phyloP scores from a whole-genome alignment of 2,797 vertebrate species.

The Helostoma temminkii region DNA sequence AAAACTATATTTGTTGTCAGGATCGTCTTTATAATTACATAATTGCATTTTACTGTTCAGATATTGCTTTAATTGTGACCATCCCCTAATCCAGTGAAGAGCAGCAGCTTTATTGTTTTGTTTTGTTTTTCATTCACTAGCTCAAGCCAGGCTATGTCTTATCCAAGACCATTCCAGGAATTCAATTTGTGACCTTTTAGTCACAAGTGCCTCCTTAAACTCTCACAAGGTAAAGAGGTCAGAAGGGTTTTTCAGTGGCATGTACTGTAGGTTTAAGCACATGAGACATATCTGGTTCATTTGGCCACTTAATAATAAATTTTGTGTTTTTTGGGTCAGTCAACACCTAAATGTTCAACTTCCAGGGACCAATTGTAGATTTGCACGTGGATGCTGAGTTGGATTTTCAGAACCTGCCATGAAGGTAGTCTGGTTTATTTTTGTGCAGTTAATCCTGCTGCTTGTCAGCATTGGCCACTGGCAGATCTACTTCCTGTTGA shows the following conservation, averaged over 20 bases:
- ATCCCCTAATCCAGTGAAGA: not conserved
- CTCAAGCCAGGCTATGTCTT: not conserved
- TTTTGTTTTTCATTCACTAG: not conserved
- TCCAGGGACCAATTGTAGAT: conserved; percentile 15
- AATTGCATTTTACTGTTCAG: not conserved
- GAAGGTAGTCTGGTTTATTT: conserved; percentile 43
- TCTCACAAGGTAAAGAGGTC: not conserved
- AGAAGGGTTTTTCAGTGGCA: not conserved
- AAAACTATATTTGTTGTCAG: not conserved
- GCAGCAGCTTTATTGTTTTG: no score
- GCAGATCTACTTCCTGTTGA: conserved; percentile 52
- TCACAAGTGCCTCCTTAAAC: not conserved
- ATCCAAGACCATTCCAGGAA: conserved; percentile 13
- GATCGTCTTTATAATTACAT: not conserved
- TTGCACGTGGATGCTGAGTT: conserved; percentile 5
- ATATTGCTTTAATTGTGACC: not conserved
- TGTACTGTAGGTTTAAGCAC: no score
- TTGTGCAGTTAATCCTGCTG: conserved; percentile 46
- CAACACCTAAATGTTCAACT: not conserved
- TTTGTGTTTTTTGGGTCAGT: not conserved
- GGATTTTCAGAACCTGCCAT: conserved; percentile 10
- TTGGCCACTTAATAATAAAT: not conserved
- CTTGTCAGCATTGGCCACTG: conserved; percentile 14
- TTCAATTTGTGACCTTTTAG: not conserved
- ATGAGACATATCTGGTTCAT: no score